Base-by-base conservation (phyloP, 2,797 vertebrate species). In the Acanthurus leucopareius region DNA sequence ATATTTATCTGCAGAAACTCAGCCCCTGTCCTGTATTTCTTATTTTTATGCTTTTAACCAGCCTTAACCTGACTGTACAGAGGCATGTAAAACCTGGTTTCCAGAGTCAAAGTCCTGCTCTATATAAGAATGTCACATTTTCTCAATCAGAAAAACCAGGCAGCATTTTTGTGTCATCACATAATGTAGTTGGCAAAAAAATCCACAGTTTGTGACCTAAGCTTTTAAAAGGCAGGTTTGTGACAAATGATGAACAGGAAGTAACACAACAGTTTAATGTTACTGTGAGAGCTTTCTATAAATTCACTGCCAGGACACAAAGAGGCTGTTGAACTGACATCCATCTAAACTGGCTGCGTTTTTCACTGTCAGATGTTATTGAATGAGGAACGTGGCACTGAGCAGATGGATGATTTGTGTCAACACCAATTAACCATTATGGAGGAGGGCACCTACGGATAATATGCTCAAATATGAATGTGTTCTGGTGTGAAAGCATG, bases 401-500 rank as follows among this genome's bases (percentile, higher is more conserved):
- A 54, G 49, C 83, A 69, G 76, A 77, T 61, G 77, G 83, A 69
- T 54, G 71, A 80, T 77, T 78, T 88, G 65, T 76, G 58, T 84
- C 81, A 77, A 88, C 84, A 84, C 25, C 67, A 75, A 73, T 87
- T 83, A 87, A 62, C 68, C 64, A 60, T 77, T 70, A 58, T 7
- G 45, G 83, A 88, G 81, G 84, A 88, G 81, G 84, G 71, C 86
- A 88, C 76, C 75, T 87, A 74, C 47, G 20, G 44, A 73, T 89
- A 75, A 76, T 82, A 66, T 35, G 56, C 47, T 85, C 47, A 68
- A 74, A 25, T 80, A 58, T 61, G 54, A 75, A 49, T 52, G 45
- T 22, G 72, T 70, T 70, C 53, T 70, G 28, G 59, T 68, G 76
- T 48, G 69, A 52, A 32, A 32, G 32, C 5, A 4, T 5, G 51